A percentile compares a stretch with the other conserved stretches of the same genome.
Evolutionary conservation across 1,140 invertebrate species (phyloP).

Genomic region (Rhizoglyphus robini): DNA sequence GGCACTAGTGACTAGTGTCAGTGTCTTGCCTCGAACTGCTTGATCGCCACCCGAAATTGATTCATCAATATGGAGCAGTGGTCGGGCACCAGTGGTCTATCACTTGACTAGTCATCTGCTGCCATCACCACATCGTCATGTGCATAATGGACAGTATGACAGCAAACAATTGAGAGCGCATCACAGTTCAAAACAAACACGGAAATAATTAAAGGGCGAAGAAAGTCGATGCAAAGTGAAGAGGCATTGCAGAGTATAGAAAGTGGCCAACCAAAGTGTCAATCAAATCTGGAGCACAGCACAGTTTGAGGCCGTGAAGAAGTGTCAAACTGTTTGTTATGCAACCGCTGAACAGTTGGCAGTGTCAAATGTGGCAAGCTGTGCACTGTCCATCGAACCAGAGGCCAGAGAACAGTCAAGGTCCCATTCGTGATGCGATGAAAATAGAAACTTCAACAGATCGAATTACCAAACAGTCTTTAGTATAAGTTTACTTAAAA

Average conservation of each 20-base stretch:
- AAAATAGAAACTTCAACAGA: background rate
- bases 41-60: background rate
- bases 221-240: background rate
- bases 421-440: background rate
- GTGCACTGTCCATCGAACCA: too few species aligned
- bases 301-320: background rate
- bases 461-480: background rate
- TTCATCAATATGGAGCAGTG: background rate
- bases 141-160: background rate
- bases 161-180: background rate
- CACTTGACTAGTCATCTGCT: too few species aligned
- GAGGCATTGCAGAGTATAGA: background rate
- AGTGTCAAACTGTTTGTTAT: background rate
- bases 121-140: background rate
- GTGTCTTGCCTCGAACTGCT: too few species aligned
- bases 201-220: background rate
- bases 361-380: background rate
- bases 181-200: constrained; percentile 1
- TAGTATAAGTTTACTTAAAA: too few species aligned
- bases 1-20: background rate
- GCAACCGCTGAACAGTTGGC: background rate
- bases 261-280: background rate
- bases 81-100: too few species aligned
- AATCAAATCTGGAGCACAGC: background rate
- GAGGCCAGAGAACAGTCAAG: background rate